Percentiles rank a stretch among this genome's conserved stretches.
Conservation (phyloP, 1,140 invertebrate genomes). For the Rhopalosiphum padi region DNA sequence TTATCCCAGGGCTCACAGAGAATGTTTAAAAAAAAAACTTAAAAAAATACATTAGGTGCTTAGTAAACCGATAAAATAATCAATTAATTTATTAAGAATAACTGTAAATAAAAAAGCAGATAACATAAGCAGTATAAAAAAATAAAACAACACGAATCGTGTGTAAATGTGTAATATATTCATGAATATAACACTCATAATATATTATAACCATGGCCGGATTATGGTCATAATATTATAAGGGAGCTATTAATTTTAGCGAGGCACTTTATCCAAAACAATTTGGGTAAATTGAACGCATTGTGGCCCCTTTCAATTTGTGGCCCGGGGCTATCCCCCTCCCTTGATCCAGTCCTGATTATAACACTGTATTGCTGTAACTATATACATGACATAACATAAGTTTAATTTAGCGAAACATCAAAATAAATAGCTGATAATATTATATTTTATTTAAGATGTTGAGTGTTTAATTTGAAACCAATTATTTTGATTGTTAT, state of each 20-base stretch:
- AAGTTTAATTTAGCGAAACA: neutral
- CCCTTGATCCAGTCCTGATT: too few relatives aligned
- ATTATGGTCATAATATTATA: too few relatives aligned
- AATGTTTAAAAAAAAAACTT: neutral
- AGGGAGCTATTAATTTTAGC: too few relatives aligned
- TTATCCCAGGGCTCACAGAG: too few relatives aligned
- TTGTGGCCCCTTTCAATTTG: too few relatives aligned
- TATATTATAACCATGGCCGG: neutral
- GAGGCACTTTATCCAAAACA: too few relatives aligned
- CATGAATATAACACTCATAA: too few relatives aligned
- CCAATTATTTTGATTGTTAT: neutral
- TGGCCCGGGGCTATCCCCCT: too few relatives aligned
- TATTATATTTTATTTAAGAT: neutral
- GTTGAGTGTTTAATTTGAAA: neutral
- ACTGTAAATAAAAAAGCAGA: too few relatives aligned
- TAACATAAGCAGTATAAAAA: neutral
- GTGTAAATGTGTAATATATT: too few relatives aligned
- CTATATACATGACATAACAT: neutral
- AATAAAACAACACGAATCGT: too few relatives aligned
- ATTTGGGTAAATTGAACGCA: too few relatives aligned
- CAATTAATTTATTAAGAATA: neutral
- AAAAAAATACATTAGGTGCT: neutral
- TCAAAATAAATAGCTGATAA: neutral
- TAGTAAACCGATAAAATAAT: neutral
- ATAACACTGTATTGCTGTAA: neutral